phyloP scores from a whole-genome alignment of 2,797 vertebrate species.

The Phaenicophaeus curvirostris region DNA sequence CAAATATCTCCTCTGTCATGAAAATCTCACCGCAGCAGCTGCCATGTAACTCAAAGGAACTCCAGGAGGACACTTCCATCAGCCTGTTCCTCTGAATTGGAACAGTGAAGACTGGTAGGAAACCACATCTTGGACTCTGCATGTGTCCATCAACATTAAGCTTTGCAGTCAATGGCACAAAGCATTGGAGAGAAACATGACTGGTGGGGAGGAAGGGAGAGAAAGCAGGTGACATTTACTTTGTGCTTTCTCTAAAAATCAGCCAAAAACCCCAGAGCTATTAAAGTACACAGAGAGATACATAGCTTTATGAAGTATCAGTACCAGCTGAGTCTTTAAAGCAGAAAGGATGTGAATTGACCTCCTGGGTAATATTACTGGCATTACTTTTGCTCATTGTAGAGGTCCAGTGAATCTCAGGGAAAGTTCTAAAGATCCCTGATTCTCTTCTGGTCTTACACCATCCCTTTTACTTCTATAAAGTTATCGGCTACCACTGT shows the following conservation, averaged over 20 bases:
- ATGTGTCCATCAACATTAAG: not conserved
- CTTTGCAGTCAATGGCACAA: not conserved
- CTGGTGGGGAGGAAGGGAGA: not conserved
- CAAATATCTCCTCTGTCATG: not conserved
- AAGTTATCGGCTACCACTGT: not conserved
- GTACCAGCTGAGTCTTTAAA: not conserved
- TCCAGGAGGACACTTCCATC: not conserved
- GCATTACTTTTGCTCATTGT: not conserved
- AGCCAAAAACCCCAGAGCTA: not conserved
- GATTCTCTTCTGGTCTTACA: not conserved
- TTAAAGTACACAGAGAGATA: not conserved
- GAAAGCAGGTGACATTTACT: not conserved
- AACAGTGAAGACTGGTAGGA: not conserved
- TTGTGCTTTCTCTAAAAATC: slow-evolving; percentile 1
- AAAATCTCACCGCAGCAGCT: not conserved
- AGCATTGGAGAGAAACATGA: not conserved
- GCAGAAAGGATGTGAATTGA: not conserved
- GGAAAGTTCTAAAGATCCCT: not conserved
- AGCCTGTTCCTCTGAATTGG: not conserved
- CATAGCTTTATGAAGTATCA: not conserved
- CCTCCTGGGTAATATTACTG: not conserved
- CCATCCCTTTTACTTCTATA: not conserved
- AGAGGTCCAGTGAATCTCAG: not conserved
- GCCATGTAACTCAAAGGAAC: not conserved
- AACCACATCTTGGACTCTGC: not conserved